A percentile compares a stretch with the other conserved stretches of the same genome.
These are phyloP conservation scores for Hemistola chrysoprasaria DNA, from an alignment of 2,888 invertebrate species.

Conservation along the genomic window DNA sequence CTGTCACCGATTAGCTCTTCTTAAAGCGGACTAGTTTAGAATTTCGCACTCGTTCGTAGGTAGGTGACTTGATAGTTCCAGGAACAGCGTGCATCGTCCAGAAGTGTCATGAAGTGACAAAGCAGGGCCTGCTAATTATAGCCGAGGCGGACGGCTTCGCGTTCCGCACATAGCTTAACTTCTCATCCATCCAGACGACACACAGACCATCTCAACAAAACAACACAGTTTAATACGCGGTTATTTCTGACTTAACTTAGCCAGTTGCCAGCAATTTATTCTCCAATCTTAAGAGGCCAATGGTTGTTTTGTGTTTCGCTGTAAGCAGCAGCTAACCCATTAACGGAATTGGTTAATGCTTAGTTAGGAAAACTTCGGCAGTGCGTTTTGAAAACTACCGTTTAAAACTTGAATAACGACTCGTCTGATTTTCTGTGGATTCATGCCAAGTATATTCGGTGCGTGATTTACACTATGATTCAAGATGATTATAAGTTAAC, in stretches of 20 bases:
- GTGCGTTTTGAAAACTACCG: not conserved
- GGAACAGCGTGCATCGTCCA: conserved; percentile 39
- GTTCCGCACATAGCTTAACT: conserved; percentile 56
- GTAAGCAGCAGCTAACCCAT: conserved; percentile 15
- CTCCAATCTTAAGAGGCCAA: conserved; percentile 26
- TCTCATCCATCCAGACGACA: conserved; percentile 31
- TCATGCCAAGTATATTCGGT: conserved; percentile 35
- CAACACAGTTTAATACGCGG: conserved; percentile 30
- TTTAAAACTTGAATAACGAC: conserved; percentile 10
- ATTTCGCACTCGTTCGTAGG: conserved; percentile 9
- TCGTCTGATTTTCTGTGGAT: conserved; percentile 29
- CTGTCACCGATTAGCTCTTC: too few species aligned
- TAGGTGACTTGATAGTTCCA: conserved; percentile 33
- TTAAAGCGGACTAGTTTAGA: too few species aligned
- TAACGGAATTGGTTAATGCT: conserved; percentile 24
- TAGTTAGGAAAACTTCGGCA: conserved; percentile 12
- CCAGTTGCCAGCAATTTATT: conserved; percentile 36
- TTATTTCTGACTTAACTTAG: conserved; percentile 43
- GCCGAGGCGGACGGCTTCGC: conserved; percentile 44
- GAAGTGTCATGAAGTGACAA: conserved; percentile 45
- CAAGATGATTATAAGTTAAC: conserved; percentile 27
- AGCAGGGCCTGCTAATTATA: conserved; percentile 63
- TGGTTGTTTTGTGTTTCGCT: conserved; percentile 18
- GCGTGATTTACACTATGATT: conserved; percentile 41
- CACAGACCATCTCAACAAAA: conserved; percentile 35